phyloP scores from a whole-genome alignment of 2,888 invertebrate species.

The Mimumesa dahlbomi region DNA sequence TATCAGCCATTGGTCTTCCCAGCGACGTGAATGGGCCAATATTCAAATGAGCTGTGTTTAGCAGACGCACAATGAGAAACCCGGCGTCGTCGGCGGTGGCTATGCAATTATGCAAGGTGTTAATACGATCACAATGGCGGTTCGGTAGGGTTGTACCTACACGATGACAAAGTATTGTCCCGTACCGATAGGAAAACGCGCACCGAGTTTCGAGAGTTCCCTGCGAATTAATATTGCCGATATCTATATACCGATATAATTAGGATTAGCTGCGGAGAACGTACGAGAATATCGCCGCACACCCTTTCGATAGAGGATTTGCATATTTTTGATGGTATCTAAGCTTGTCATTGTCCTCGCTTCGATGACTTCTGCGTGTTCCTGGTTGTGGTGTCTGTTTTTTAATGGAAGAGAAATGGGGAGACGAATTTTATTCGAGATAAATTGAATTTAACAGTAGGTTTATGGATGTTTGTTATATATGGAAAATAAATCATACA shows the following conservation, averaged over 20 bases:
- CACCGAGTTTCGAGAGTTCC: conserved; percentile 9
- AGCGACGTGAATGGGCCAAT: conserved; percentile 71
- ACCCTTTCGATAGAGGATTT: conserved; percentile 39
- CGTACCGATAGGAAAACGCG: conserved; percentile 17
- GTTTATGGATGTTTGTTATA: too few species aligned
- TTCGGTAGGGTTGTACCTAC: conserved; percentile 49
- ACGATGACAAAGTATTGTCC: conserved; percentile 57
- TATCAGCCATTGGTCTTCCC: conserved; percentile 68
- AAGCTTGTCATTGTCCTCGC: too few species aligned
- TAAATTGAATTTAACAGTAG: too few species aligned
- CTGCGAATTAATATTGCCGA: conserved; percentile 66
- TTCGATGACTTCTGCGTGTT: too few species aligned
- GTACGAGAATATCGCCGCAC: conserved; percentile 54
- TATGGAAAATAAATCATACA: too few species aligned
- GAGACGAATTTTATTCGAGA: too few species aligned
- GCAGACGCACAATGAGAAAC: conserved; percentile 70
- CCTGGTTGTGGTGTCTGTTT: too few species aligned
- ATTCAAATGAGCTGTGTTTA: conserved; percentile 78
- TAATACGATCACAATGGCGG: conserved; percentile 77
- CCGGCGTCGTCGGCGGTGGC: conserved; percentile 59
- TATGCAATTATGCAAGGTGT: conserved; percentile 79
- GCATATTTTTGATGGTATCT: conserved; percentile 65
- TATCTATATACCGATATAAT: conserved; percentile 65
- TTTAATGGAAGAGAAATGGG: too few species aligned
- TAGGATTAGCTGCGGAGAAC: conserved; percentile 59